Evolutionary conservation across 2,797 vertebrate genomes (phyloP).

Genomic region (Lepilemur septentrionalis): DNA sequence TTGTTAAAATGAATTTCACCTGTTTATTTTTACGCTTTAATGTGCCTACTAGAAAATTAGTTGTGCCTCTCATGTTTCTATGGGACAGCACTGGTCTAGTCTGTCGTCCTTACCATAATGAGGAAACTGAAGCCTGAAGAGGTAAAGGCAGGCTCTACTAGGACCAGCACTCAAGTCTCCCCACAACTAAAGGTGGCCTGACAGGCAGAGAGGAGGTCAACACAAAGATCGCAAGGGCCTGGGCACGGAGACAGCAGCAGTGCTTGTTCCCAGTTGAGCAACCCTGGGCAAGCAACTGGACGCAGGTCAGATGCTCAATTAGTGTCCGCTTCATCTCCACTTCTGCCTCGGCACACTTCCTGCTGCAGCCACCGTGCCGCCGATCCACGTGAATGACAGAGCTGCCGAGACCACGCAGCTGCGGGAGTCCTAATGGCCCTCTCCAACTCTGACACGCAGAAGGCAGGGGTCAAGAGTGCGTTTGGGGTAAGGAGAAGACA

Average conservation of each 20-base stretch:
- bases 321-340: background rate
- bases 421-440: fast-evolving
- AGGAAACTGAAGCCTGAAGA: background rate
- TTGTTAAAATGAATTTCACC: background rate
- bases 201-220: background rate
- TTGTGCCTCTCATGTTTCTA: background rate
- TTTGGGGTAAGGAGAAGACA: background rate
- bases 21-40: background rate
- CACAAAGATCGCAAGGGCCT: background rate
- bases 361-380: fast-evolving
- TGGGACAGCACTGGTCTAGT: background rate
- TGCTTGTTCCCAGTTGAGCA: background rate
- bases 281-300: background rate
- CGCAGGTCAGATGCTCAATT: background rate
- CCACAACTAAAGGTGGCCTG: background rate
- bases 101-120: background rate
- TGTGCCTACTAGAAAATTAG: background rate
- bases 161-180: background rate
- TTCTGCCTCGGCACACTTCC: background rate
- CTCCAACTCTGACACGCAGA: background rate
- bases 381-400: background rate
- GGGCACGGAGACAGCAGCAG: too few species aligned
- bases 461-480: background rate
- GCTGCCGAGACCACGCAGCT: fast-evolving
- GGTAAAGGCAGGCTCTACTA: too few species aligned